Base-by-base conservation (phyloP, 2,113 vertebrate genomes). In the Caloenas nicobarica region DNA sequence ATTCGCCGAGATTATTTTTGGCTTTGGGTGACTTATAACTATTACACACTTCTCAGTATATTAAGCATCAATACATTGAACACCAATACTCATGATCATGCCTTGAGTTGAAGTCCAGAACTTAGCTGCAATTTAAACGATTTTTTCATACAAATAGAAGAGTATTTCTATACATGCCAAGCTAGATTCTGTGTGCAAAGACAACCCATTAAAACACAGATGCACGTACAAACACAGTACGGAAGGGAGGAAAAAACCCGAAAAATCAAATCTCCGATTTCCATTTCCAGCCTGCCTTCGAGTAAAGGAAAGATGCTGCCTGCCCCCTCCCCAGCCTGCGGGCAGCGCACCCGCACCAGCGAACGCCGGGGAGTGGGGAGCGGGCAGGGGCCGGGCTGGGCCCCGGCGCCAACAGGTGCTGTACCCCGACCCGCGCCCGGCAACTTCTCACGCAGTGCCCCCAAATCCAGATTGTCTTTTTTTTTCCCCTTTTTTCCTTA, bases 371-470 rank as follows among this genome's bases (percentile, higher is more conserved):
- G 19, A 25, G 29, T 25, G 3, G n/a, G 29, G 3, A 10, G 48
- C 15, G 65, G 31, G 79, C 42, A 36, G 65, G 61, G 64, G 19
- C 50, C 4, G 50, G 31, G 65, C 69, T 4, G 44, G 10, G 74
- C 76, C 38, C 57, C 98, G 98, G 98, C n/a, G 98, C 98, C 46
- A 82, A 94, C 95, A 85, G 94, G 93, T 88, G 86, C 58, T 19
- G 42, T n/a, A 25, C 80, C 80, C n/a, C 46, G 28, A 51, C 17
- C 53, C 2, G 72, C 58, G 9, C 50, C 61, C 19, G n/a, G 3
- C 65, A 61, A 69, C 89, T 85, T 58, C 88, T 12, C 3, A 2
- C 9, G n/a, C 61, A 11, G 56, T 61, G 31, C 70, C 22, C 8
- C 24, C 44, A 2, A 4, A 6, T 38, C 71, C 11, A 22, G 50